Conservation (phyloP, 2,113 vertebrate genomes). For the Dunckerocampus dactyliophorus region DNA sequence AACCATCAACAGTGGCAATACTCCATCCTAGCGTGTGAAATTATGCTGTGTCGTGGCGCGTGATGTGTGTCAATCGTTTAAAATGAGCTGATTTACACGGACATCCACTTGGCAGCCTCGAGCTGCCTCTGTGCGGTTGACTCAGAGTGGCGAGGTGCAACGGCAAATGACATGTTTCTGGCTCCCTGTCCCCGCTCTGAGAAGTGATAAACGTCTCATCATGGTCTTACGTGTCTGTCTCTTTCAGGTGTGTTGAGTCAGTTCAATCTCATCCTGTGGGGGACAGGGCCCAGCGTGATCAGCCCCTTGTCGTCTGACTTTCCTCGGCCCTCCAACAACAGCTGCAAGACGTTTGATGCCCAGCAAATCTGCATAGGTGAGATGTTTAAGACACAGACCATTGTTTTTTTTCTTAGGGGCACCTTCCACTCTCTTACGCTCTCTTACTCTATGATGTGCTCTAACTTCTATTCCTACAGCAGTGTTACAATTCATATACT, state of each 20-base stretch:
- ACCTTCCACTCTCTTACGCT: not conserved
- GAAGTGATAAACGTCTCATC: conserved; percentile 21
- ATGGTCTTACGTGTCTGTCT: not conserved
- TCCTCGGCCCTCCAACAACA: conserved; percentile 83
- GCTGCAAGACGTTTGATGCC: conserved; percentile 89
- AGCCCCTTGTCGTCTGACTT: conserved; percentile 76
- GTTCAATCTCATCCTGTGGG: conserved; percentile 88
- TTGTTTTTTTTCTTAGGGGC: not conserved
- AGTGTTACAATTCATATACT: too few relatives aligned
- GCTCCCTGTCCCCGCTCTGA: not conserved
- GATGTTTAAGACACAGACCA: conserved; percentile 38
- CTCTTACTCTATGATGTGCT: too few relatives aligned
- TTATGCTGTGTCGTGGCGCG: not conserved
- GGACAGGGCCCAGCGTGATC: conserved; percentile 72
- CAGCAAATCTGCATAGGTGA: conserved; percentile 96
- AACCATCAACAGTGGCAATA: not conserved
- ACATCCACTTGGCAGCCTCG: not conserved
- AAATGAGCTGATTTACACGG: conserved; percentile 1
- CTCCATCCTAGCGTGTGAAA: not conserved
- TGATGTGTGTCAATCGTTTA: not conserved
- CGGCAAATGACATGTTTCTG: not conserved
- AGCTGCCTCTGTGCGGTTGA: not conserved
- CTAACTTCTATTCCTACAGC: too few relatives aligned
- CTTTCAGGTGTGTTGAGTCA: conserved; percentile 84
- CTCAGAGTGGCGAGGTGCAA: not conserved